Base-by-base conservation (phyloP, 1,140 invertebrate genomes). In the Drosophila willistoni region DNA sequence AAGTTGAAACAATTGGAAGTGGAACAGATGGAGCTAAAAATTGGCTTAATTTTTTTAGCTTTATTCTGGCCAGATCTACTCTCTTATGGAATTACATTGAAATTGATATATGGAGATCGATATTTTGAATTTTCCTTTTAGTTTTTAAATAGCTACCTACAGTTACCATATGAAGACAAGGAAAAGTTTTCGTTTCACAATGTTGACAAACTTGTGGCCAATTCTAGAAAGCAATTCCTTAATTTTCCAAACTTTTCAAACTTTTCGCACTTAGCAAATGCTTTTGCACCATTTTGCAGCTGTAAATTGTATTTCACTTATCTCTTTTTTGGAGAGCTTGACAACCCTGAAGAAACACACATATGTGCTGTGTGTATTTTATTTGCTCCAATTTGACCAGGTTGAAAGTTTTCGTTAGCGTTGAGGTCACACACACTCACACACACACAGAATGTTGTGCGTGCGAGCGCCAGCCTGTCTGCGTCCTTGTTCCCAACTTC, bases 381-480 rank as follows among this genome's bases (percentile, higher is more conserved):
- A 51, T 13, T 59, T 59, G 56, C 56, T 36, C 34, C 10, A 59
- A 36, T 59, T 59, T 59, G 34, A 36, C 56, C 56, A 59, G 56
- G 56, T 59, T 59, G 14, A 59, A 59, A 36, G 33, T 59, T 56
- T 56, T 59, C 34, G 56, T 34, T 34, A 39, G 55, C 33, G 56
- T 33, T 59, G 33, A 59, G 56, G 56, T 39, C 56, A 59, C 33
- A 59, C 44, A 51, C 44, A 51, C 44, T 10, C 42, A 19, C 7
- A 17, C 44, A 47, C 3, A 51, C 44, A 22, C 9, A 44, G 59
- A 70, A 55, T 61, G 66, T 63, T 69, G 56, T 77, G 75, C 75
- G 75, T 77, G 75, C 74, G 54, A 42, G 61, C 73, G 73, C 73
- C 73, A 77, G 68, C 73, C 73, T 64, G 73, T 77, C 73, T 77